Percentiles rank a stretch among this genome's conserved stretches.
These are phyloP conservation scores for Parotia lawesii DNA, from an alignment of 2,113 vertebrate species.

Conservation along the genomic window DNA sequence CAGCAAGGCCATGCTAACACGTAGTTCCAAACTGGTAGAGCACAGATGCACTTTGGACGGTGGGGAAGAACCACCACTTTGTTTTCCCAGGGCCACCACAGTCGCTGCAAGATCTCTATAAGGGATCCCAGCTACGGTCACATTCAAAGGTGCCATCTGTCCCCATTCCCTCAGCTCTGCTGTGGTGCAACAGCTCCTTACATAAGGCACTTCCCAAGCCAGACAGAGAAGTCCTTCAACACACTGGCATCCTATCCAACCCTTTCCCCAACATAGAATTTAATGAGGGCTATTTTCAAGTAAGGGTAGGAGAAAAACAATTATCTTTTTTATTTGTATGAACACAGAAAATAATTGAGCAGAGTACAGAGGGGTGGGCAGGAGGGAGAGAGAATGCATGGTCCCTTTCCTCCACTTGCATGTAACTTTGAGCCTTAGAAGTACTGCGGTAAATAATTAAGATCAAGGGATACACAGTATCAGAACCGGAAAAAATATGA, in stretches of 20 bases:
- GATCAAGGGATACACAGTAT: not conserved
- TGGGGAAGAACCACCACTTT: not conserved
- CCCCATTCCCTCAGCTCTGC: not conserved
- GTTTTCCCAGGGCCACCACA: not conserved
- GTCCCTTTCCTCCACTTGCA: not conserved
- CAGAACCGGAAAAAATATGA: not conserved
- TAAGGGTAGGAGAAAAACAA: conserved; percentile 18
- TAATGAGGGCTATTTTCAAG: conserved; percentile 35
- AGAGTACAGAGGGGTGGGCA: not conserved
- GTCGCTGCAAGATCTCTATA: not conserved
- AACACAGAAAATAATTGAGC: conserved; percentile 1
- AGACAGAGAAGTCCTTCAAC: not conserved
- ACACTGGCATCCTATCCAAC: not conserved
- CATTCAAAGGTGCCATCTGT: accelerated
- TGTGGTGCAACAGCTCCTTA: not conserved
- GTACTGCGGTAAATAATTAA: not conserved
- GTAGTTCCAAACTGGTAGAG: accelerated
- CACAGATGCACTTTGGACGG: not conserved
- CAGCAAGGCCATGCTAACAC: not conserved
- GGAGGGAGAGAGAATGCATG: not conserved
- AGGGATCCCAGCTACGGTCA: not conserved
- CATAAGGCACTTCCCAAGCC: not conserved
- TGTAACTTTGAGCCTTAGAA: not conserved
- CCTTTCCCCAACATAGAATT: not conserved
- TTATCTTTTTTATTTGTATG: not conserved